Evolutionary conservation across 1,140 invertebrate genomes (phyloP), one percentile per base, ranked within the genome.

Genomic region (Mesaphorura yosii): DNA sequence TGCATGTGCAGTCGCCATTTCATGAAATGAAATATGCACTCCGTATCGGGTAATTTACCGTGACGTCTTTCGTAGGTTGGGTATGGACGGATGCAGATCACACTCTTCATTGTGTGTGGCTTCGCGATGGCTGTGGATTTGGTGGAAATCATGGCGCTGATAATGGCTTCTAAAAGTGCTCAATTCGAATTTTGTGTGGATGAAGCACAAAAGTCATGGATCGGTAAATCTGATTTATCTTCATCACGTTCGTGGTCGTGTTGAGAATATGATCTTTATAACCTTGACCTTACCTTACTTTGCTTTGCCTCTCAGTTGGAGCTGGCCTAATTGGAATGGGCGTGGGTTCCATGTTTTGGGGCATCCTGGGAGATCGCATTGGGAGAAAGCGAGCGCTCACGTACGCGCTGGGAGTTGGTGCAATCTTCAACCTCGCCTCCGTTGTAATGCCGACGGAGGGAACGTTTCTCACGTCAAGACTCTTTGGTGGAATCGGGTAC

Each of bases 121-220:
- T 25, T 63, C 25, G 61, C 53, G 10, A 40, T 63, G 49, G 57
- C 57, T 12, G 51, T 58, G 14, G 61, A 63, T 39, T 44, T 63
- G 1, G 57, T 58, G 14, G 57, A 63, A 59, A 41, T 63, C 27
- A 51, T 63, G 58, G 61, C 61, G 12, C 39, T 63, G 4, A 63
- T 63, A n/a, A 59, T 63, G 61, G 55, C 61, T n/a, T 59, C 58
- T 12, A 63, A 59, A 59, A 63, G 57, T 59, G 61, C 61, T 55
- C 61, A 63, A 34, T 63, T 59, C 39, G 61, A 63, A 37, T 63
- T 63, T 48, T 63, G 61, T 45, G 55, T 63, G 15, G 55, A 63
- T 48, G 55, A 57, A 15, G 52, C 48, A 3, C 61, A 63, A 46
- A 63, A 63, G 41, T 60, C 58, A 45, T 63, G 61, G 61, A 23